Percentiles rank a stretch among this genome's conserved stretches.
Evolutionary conservation across 23 tunicate species (phyloP).

Genomic region (Diplosoma virens): DNA sequence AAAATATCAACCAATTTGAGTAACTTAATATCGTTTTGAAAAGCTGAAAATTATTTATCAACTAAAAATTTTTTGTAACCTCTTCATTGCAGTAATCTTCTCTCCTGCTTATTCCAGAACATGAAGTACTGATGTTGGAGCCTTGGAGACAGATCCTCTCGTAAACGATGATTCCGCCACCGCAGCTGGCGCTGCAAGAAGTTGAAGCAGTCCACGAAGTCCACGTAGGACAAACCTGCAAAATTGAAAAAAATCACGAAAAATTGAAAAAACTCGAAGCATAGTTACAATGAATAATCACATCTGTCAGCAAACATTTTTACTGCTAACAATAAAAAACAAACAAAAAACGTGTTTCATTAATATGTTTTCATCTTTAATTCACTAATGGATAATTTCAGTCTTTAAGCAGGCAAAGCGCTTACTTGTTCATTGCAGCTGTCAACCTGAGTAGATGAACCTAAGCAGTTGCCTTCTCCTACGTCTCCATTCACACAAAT

Average conservation of each 20-base stretch:
- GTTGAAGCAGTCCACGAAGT: conserved; percentile 52
- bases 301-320: no score
- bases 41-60: no score
- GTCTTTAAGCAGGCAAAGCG: no score
- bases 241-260: neutral
- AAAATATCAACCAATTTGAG: no score
- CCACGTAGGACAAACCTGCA: conserved; percentile 76
- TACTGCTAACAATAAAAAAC: no score
- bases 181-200: conserved; percentile 58
- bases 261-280: no score
- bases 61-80: no score
- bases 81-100: conserved; percentile 74
- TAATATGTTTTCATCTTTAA: no score
- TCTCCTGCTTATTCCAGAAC: conserved; percentile 44
- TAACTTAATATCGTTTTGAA: no score
- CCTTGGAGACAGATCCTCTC: conserved; percentile 61
- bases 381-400: no score
- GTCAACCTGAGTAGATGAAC: conserved; percentile 10
- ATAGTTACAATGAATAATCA: no score
- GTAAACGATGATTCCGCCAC: conserved; percentile 39
- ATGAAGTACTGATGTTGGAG: neutral
- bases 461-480: conserved; percentile 63
- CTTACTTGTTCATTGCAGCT: conserved; percentile 53
- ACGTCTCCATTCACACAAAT: conserved; percentile 63
- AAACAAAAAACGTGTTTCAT: no score